Conservation (phyloP, 2,797 vertebrate genomes). For the Semotilus atromaculatus region DNA sequence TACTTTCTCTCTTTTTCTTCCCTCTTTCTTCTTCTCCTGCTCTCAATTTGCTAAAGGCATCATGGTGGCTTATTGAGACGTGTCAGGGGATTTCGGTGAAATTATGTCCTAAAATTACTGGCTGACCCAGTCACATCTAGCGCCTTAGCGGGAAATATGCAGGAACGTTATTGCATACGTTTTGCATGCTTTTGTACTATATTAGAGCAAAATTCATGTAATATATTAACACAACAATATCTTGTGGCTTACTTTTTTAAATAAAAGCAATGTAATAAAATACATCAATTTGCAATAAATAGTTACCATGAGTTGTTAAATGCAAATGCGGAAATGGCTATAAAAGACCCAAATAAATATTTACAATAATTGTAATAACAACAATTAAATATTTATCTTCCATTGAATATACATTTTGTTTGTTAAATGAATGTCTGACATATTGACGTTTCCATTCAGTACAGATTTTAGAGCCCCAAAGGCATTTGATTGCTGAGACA, state of each 20-base stretch:
- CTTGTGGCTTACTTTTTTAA: neutral
- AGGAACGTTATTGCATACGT: constrained; percentile 36
- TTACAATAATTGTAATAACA: neutral
- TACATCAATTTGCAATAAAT: neutral
- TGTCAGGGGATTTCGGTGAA: constrained; percentile 58
- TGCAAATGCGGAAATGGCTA: neutral
- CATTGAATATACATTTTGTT: no score
- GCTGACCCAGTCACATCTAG: constrained; percentile 53
- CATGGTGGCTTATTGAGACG: constrained; percentile 60
- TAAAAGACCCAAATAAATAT: neutral
- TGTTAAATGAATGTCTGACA: neutral
- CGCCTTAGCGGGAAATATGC: constrained; percentile 43
- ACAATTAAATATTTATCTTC: neutral
- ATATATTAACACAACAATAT: neutral
- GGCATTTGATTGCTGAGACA: neutral
- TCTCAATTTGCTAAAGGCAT: constrained; percentile 60
- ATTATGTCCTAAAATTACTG: constrained; percentile 59
- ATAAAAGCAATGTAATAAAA: neutral
- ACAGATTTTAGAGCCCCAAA: neutral
- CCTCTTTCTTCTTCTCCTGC: constrained; percentile 40
- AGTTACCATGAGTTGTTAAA: neutral
- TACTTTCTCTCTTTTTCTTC: constrained; percentile 53
- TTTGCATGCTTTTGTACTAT: neutral
- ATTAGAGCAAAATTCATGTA: neutral
- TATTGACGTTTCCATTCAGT: neutral